Evolutionary conservation across 2,888 invertebrate species (phyloP), one percentile per base, ranked within the genome.

Genomic region (Nomada ferruginata): DNA sequence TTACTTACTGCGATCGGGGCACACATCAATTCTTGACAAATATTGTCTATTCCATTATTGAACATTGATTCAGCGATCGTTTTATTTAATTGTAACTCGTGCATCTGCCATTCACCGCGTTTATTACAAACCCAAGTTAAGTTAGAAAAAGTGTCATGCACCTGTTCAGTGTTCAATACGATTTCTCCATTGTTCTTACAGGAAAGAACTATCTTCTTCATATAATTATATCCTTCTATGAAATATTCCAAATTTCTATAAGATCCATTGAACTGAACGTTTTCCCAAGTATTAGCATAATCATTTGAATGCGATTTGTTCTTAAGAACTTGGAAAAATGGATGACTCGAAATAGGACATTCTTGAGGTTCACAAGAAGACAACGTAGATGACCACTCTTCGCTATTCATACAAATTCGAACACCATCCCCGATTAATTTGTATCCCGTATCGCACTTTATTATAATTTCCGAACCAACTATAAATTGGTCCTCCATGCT

Each of bases 341-440:
- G 84, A 73, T 91, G 89, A 50, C 85, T 69, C 9, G 64, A 53
- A 2, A 88, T 13, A 3, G 87, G 52, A 50, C 92, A 92, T 29
- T 87, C 83, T 10, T 59, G 74, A 42, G 80, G 78, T 91, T 94
- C 91, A 89, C 96, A 96, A 82, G 93, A 91, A 0, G 95, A 94
- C 18, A 94, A 94, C 7, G 94, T 90, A 0, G 95, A 95, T 63
- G 95, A 95, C 96, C 96, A 96, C 70, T 93, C 93, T 69, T 95
- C 96, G 86, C 95, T 94, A 42, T 95, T 94, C 36, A 94, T 93
- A 88, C 96, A 96, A 20, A 92, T 94, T 70, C 95, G 93, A 60
- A 92, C 94, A 20, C 92, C 88, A 29, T 94, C 94, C 0, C 96
- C 96, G 9, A 94, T 93, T 66, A 96, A 92, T 64, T 93, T 93